phyloP scores from a whole-genome alignment of 2,113 vertebrate genomes.

The Clarias macrocephalus region DNA sequence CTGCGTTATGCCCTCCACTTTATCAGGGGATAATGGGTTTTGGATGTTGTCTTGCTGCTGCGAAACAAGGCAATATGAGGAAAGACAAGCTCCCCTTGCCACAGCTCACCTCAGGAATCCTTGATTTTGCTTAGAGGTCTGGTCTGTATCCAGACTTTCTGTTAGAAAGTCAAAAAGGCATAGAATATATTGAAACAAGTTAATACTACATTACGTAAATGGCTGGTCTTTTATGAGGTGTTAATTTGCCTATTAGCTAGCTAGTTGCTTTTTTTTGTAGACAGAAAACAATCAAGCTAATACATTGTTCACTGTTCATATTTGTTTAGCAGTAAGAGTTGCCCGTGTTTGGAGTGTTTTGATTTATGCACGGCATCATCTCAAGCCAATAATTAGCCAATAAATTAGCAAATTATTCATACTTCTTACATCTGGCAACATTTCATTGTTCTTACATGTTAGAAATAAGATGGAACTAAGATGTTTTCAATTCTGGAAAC shows the following conservation, averaged over 20 bases:
- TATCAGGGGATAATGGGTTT: conserved; percentile 14
- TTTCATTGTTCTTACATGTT: background rate
- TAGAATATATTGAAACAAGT: background rate
- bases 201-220: background rate
- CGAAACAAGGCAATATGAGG: background rate
- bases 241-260: background rate
- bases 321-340: background rate
- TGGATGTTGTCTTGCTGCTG: background rate
- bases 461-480: background rate
- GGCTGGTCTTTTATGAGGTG: background rate
- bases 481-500: background rate
- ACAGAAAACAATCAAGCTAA: background rate
- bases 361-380: background rate
- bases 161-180: background rate
- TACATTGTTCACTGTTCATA: background rate
- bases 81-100: background rate
- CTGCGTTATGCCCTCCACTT: background rate
- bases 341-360: background rate
- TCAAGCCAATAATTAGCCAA: background rate
- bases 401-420: background rate
- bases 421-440: background rate
- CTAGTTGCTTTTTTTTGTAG: background rate
- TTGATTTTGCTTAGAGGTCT: background rate
- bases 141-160: background rate
- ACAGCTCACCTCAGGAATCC: background rate